These are phyloP conservation scores for Hapalemur alaotrensis DNA, from an alignment of 2,797 vertebrate genomes.

Conservation along the genomic window DNA sequence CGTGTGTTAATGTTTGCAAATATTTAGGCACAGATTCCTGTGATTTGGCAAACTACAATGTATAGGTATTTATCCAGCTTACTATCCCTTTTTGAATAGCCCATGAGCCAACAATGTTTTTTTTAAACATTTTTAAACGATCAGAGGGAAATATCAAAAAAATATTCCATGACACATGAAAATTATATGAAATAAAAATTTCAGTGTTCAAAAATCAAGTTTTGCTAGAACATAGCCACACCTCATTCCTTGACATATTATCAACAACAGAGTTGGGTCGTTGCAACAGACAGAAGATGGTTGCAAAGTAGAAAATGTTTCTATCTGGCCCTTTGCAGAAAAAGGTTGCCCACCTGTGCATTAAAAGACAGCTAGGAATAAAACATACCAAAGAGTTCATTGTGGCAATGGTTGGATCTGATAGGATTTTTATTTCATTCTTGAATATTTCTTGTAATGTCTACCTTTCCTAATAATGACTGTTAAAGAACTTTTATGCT, in stretches of 20 bases:
- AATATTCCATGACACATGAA: neutral
- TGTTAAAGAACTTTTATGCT: neutral
- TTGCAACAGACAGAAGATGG: fast-evolving
- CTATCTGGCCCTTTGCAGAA: neutral
- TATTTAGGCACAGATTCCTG: neutral
- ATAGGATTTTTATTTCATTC: neutral
- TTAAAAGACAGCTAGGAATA: neutral
- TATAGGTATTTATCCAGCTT: neutral
- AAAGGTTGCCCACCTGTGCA: fast-evolving
- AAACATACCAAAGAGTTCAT: fast-evolving
- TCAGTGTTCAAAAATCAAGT: neutral
- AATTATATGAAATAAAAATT: neutral
- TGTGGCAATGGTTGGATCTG: too few species aligned
- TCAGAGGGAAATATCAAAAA: neutral
- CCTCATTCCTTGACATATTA: fast-evolving
- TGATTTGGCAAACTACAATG: too few species aligned
- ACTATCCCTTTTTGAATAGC: neutral
- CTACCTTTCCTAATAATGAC: neutral
- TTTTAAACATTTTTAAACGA: neutral
- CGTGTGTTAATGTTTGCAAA: fast-evolving
- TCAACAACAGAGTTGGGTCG: fast-evolving
- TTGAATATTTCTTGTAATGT: neutral
- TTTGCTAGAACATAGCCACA: fast-evolving
- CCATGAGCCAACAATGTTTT: neutral
- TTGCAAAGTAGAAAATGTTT: neutral